A percentile compares a stretch with the other conserved stretches of the same genome.
Evolutionary conservation across 2,888 invertebrate genomes (phyloP).

Genomic region (Harpagoxenus sublaevis): DNA sequence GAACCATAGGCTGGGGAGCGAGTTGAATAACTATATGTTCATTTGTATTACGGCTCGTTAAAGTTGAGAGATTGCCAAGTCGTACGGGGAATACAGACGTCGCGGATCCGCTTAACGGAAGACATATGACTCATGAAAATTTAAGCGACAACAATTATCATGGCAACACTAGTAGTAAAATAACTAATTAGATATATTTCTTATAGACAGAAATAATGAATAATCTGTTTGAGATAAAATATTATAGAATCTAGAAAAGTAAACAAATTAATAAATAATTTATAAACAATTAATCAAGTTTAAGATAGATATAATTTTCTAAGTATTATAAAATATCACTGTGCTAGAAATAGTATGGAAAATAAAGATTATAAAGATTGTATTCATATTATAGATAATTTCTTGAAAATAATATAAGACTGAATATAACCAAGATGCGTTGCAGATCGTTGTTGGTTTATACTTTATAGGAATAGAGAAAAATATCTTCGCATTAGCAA

Average conservation of each 20-base stretch:
- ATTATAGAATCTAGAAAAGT: neutral
- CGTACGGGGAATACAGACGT: neutral
- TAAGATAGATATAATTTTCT: neutral
- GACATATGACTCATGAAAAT: neutral
- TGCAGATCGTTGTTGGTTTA: neutral
- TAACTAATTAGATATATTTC: constrained; percentile 6
- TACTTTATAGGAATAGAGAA: neutral
- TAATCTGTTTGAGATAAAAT: neutral
- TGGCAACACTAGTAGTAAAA: neutral
- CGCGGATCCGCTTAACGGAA: neutral
- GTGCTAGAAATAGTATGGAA: neutral
- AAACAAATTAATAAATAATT: neutral
- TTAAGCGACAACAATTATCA: neutral
- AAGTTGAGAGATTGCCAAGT: constrained; percentile 22
- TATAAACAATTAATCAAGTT: neutral
- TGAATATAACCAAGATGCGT: neutral
- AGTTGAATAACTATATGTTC: neutral
- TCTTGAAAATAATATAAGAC: neutral
- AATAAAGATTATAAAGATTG: neutral
- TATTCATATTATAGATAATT: neutral
- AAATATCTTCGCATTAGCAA: neutral
- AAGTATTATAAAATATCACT: neutral
- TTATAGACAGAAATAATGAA: neutral
- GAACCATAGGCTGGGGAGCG: neutral
- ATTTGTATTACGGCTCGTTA: constrained; percentile 32